Evolutionary conservation across 2,113 vertebrate species (phyloP).

Genomic region (Nothobranchius kuhntae): DNA sequence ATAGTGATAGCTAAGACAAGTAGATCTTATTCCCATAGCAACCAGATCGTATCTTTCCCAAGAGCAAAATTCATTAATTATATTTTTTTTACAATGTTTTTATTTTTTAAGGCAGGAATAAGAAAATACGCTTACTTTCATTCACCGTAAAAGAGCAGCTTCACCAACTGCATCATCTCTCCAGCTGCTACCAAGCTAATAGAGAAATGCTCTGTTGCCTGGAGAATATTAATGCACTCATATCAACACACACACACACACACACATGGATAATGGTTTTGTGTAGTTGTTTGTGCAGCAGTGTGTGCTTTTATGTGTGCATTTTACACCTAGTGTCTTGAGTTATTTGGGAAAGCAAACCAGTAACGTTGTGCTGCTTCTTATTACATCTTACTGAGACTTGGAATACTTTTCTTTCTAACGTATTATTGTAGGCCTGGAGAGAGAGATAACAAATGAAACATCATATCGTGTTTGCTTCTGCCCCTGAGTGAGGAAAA

Average conservation of each 20-base stretch:
- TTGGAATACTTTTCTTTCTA: constrained; percentile 29
- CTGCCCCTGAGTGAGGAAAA: constrained; percentile 32
- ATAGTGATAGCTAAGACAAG: constrained; percentile 67
- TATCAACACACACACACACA: constrained; percentile 46
- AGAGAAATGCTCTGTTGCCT: constrained; percentile 62
- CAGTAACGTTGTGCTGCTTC: constrained; percentile 19
- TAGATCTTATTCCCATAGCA: constrained; percentile 76
- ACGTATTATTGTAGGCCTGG: constrained; percentile 39
- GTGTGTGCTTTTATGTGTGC: constrained; percentile 20
- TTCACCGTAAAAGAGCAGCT: constrained; percentile 57
- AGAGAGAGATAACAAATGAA: constrained; percentile 58
- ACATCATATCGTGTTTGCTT: constrained; percentile 32
- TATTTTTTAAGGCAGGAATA: constrained; percentile 75
- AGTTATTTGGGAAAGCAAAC: constrained; percentile 40
- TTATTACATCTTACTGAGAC: constrained; percentile 36
- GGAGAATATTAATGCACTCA: constrained; percentile 73
- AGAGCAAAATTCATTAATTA: constrained; percentile 76
- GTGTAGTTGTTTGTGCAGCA: constrained; percentile 45
- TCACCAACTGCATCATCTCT: constrained; percentile 63
- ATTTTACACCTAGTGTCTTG: constrained; percentile 39
- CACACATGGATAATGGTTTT: constrained; percentile 49
- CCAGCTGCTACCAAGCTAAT: constrained; percentile 71
- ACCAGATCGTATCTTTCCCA: constrained; percentile 71
- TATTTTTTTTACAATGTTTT: constrained; percentile 68
- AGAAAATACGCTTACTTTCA: constrained; percentile 74